Evolutionary conservation across 2,113 vertebrate species (phyloP), one percentile per base, ranked within the genome.

Genomic region (Thalassoma bifasciatum): DNA sequence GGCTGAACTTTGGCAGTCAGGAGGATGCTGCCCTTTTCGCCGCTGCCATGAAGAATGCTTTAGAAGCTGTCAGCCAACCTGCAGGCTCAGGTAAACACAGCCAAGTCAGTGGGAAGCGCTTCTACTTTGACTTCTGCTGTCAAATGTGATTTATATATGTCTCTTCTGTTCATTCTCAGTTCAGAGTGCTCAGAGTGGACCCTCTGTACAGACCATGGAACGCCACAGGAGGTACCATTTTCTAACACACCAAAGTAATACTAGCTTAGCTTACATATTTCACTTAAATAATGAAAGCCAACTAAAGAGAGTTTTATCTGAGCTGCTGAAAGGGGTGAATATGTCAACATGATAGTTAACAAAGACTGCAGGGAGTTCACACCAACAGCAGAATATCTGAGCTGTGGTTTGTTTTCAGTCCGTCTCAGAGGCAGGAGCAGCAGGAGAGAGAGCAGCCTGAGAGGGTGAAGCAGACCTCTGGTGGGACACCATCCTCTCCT

Each of bases 1-100:
- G 95, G 17, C 90, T 96, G 80, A 96, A 95, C 88, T 96, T 96
- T 4, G 77, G 93, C 56, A 94, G 86, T 88, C 95, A 95, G 63
- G 95, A 95, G 8, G 95, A 96, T 0, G 95, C 95, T 0, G 17
- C 69, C 0, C 81, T 89, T 50, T 96, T 96, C 11, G 94, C 95
- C 0, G 52, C 49, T 0, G 89, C 91, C 26, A 92, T 93, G 84
- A 37, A 8, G 2, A 72, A 89, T 0, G 90, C 92, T 8, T 72
- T 93, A 49, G 86, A 92, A 10, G 21, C 71, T 44, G 75, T 91
- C 19, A 85, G 9, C 38, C 52, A 50, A 6, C 23, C 66, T 0
- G 56, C 52, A 0, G 71, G 42, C 24, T 3, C 86, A 84, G 88
- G 86, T 90, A 77, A 67, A 21, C 1, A 24, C 12, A 14, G 2